Conservation (phyloP, 2,113 vertebrate species). For the Microtus ochrogaster region DNA sequence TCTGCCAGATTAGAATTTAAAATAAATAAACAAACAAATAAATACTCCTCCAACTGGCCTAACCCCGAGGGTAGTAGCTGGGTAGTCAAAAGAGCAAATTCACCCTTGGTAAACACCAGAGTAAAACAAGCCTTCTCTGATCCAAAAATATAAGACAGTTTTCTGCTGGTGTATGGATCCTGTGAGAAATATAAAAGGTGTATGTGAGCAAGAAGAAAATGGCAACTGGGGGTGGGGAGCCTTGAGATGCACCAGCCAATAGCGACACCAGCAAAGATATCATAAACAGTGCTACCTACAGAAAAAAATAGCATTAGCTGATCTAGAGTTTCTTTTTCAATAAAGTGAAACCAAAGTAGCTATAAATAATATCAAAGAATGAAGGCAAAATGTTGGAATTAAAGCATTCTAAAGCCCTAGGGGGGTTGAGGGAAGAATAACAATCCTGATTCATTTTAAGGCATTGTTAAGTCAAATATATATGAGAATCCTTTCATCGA, state of each 20-base stretch:
- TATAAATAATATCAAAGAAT: slow-evolving; percentile 24
- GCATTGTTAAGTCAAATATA: neutral
- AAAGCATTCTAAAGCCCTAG: neutral
- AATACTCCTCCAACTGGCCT: neutral
- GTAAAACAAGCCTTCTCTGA: neutral
- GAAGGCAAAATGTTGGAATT: neutral
- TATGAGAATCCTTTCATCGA: neutral
- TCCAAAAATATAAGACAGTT: neutral
- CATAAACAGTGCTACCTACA: neutral
- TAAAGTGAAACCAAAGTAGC: slow-evolving; percentile 33
- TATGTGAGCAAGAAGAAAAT: neutral
- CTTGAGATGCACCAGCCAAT: neutral
- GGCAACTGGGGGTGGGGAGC: neutral
- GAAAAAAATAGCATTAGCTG: neutral
- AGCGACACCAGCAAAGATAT: neutral
- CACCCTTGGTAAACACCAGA: neutral
- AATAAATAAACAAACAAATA: neutral
- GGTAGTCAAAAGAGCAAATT: neutral
- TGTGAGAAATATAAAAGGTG: neutral
- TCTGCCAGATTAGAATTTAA: neutral
- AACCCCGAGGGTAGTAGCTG: neutral
- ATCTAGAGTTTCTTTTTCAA: slow-evolving; percentile 1
- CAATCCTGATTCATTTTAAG: slow-evolving; percentile 1
- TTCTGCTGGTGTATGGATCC: neutral
- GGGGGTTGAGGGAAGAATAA: neutral